Percentiles rank a stretch among this genome's conserved stretches.
These are phyloP conservation scores for Xanthia togata DNA, from an alignment of 2,888 invertebrate species.

Conservation along the genomic window DNA sequence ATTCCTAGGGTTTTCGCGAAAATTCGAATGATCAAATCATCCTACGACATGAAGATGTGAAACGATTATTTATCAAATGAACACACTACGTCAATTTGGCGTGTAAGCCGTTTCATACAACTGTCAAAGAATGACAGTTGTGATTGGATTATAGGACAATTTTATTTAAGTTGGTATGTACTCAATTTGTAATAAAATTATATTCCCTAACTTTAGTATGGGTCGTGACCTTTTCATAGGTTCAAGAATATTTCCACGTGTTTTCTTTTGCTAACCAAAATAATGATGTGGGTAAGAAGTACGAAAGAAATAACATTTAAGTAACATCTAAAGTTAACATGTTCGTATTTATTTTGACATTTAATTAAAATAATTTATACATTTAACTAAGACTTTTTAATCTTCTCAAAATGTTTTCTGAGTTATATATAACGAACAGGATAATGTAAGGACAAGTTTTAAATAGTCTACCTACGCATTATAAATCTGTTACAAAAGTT, in stretches of 20 bases:
- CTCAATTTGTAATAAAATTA: neutral
- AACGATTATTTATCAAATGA: too few relatives aligned
- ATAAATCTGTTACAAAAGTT: neutral
- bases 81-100: neutral
- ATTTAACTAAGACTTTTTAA: neutral
- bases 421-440: neutral
- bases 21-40: too few relatives aligned
- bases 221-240: neutral
- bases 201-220: neutral
- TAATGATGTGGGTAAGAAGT: slow-evolving; percentile 3
- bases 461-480: neutral
- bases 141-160: neutral
- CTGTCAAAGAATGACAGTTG: neutral
- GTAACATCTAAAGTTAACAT: slow-evolving; percentile 2
- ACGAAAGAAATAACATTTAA: neutral
- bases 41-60: too few relatives aligned
- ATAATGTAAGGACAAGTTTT: neutral
- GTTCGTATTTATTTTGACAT: slow-evolving; percentile 10
- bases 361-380: slow-evolving; percentile 12
- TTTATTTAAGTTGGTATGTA: neutral
- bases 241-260: neutral
- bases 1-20: too few relatives aligned
- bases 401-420: slow-evolving; percentile 7
- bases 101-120: neutral
- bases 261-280: slow-evolving; percentile 12